Evolutionary conservation across 2,113 vertebrate species (phyloP), one percentile per base, ranked within the genome.

Genomic region (Acanthisitta chloris): DNA sequence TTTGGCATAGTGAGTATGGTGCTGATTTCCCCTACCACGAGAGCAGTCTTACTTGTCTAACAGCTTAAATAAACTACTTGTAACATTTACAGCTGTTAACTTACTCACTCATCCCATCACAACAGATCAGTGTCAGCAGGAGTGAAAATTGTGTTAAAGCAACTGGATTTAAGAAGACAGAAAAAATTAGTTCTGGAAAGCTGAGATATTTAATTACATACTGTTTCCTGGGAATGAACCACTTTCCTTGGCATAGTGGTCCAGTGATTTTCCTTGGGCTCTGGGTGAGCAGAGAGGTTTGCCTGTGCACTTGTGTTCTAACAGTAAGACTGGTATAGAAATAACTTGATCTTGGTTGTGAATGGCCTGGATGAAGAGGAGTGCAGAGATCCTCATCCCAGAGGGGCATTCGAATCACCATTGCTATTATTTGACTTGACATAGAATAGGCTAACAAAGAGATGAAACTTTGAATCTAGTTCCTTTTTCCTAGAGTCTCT

Each of bases 31-130:
- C 36, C 43, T 70, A 64, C 38, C 26, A 71, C 7, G 55, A 92
- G 92, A 86, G 15, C 33, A 90, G 34, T 8, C 34, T 87, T 61
- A 79, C 45, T 89, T 81, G 46, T 77, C 0, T 55, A 88, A 73
- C 34, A 90, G 67, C 51, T 93, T 90, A 91, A 94, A 96, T 88
- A 94, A 97, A 97, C 96, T 87, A 81, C 93, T 95, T 96, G 95
- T 98, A 97, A 97, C 94, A 81, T 97, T 96, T 97, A 96, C 94
- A 66, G 14, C 92, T 88, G 95, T 97, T 96, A 97, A 88, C 58
- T 91, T 86, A 81, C 62, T 91, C 79, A 93, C 91, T 97, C 94
- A 96, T 96, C 93, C 94, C 90, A 94, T 94, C 95, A 85, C 91
- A 95, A 90, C 12, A 33, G 87, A 97, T 87, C 94, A 95, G 45